phyloP scores from a whole-genome alignment of 2,797 vertebrate genomes.

The Coregonus suidteri region DNA sequence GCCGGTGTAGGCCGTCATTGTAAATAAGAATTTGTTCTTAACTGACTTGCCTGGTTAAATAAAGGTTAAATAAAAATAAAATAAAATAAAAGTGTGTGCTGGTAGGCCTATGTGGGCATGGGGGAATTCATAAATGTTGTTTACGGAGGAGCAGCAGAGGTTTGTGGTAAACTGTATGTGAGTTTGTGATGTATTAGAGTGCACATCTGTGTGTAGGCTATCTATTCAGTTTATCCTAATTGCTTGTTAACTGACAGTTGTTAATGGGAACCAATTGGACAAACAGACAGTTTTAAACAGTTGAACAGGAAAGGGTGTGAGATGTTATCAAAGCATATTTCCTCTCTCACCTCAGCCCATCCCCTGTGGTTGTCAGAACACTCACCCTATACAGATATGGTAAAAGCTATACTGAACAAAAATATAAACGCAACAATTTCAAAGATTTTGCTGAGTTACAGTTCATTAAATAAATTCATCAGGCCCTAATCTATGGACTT shows the following conservation, averaged over 20 bases:
- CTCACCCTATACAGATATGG: too few relatives aligned
- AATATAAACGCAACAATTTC: too few relatives aligned
- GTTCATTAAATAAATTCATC: too few relatives aligned
- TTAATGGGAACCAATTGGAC: slow-evolving; percentile 45
- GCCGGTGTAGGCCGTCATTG: too few relatives aligned
- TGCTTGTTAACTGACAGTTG: slow-evolving; percentile 43
- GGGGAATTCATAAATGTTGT: background rate
- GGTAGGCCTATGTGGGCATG: background rate
- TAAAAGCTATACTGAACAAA: too few relatives aligned
- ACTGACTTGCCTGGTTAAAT: too few relatives aligned
- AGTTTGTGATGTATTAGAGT: background rate
- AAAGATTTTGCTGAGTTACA: too few relatives aligned
- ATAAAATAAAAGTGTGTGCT: background rate
- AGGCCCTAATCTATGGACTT: too few relatives aligned
- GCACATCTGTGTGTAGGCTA: background rate
- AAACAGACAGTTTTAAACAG: slow-evolving; percentile 30
- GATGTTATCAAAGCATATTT: slow-evolving; percentile 14
- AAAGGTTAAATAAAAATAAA: too few relatives aligned
- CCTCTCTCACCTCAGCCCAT: background rate
- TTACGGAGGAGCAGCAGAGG: background rate
- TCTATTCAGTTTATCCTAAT: slow-evolving; percentile 45
- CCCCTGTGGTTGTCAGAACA: background rate
- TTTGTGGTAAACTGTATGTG: slow-evolving; percentile 4
- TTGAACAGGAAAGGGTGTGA: slow-evolving; percentile 24
- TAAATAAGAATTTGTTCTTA: too few relatives aligned